These are phyloP conservation scores for Quadroppia sp. DNA, from an alignment of 2,888 invertebrate species.

Conservation along the genomic window DNA sequence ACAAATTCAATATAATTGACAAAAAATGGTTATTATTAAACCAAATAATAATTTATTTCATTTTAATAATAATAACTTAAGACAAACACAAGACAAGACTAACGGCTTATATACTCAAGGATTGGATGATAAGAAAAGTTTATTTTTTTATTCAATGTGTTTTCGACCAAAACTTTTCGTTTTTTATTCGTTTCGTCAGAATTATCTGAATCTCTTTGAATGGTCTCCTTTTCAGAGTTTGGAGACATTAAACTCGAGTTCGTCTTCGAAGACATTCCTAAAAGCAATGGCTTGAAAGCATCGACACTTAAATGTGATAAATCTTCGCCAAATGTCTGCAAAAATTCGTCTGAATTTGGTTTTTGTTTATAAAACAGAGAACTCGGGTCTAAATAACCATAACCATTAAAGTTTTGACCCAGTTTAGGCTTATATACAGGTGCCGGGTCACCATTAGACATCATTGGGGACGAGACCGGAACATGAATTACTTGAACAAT, in stretches of 20 bases:
- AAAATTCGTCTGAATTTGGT: background rate
- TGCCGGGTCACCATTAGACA: background rate
- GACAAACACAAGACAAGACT: no score
- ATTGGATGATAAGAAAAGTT: conserved; percentile 48
- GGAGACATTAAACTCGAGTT: conserved; percentile 37
- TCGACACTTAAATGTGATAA: background rate
- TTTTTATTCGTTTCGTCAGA: conserved; percentile 34
- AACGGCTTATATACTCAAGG: conserved; percentile 45
- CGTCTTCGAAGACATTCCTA: conserved; percentile 29
- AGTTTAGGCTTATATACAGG: background rate
- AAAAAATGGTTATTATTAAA: no score
- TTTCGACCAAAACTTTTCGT: conserved; percentile 16
- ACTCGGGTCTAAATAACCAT: conserved; percentile 13
- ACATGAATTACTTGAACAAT: conserved; percentile 42
- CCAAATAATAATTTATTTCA: no score
- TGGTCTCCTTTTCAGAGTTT: background rate
- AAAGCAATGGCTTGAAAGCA: background rate
- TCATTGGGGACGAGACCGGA: conserved; percentile 25
- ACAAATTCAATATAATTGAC: no score
- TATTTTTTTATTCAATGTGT: conserved; percentile 42
- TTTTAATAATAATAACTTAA: no score
- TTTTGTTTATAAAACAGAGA: conserved; percentile 10
- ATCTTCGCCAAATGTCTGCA: conserved; percentile 1
- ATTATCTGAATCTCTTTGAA: conserved; percentile 31
- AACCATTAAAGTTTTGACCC: background rate